Percentiles rank a stretch among this genome's conserved stretches.
phyloP scores from a whole-genome alignment of 2,113 vertebrate genomes.

The Litocranius walleri region DNA sequence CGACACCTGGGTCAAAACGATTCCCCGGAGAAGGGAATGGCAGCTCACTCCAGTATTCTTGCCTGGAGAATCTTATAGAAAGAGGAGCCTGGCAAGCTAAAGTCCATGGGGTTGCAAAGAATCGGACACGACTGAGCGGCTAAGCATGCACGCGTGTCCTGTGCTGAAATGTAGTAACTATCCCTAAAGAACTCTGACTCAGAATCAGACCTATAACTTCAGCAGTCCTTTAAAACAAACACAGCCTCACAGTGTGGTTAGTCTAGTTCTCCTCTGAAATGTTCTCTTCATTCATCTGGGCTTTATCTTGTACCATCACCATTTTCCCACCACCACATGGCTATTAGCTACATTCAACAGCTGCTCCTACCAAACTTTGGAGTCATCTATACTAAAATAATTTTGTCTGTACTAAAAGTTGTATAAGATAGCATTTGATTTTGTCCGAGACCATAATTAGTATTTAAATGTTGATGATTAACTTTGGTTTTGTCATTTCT shows the following conservation, averaged over 20 bases:
- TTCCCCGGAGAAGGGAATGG: not conserved
- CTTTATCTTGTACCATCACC: not conserved
- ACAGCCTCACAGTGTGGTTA: not conserved
- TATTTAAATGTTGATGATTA: not conserved
- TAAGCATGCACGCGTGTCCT: accelerated
- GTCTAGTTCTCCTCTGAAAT: not conserved
- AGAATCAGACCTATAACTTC: not conserved
- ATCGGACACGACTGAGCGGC: not conserved
- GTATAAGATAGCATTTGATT: not conserved
- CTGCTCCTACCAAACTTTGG: not conserved
- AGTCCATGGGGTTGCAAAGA: not conserved
- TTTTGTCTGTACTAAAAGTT: not conserved
- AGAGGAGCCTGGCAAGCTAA: not conserved
- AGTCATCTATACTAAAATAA: not conserved
- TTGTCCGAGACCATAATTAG: not conserved
- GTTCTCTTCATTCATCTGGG: not conserved
- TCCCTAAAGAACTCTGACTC: not conserved
- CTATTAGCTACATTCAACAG: not conserved
- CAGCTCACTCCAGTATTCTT: not conserved
- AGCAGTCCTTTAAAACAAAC: not conserved
- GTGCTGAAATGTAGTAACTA: not conserved
- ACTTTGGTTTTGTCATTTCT: not conserved
- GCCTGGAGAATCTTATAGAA: not conserved
- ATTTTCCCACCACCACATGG: not conserved
- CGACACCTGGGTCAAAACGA: not conserved